Evolutionary conservation across 2,888 invertebrate genomes (phyloP), one percentile per base, ranked within the genome.

Genomic region (Brenthis daphne): DNA sequence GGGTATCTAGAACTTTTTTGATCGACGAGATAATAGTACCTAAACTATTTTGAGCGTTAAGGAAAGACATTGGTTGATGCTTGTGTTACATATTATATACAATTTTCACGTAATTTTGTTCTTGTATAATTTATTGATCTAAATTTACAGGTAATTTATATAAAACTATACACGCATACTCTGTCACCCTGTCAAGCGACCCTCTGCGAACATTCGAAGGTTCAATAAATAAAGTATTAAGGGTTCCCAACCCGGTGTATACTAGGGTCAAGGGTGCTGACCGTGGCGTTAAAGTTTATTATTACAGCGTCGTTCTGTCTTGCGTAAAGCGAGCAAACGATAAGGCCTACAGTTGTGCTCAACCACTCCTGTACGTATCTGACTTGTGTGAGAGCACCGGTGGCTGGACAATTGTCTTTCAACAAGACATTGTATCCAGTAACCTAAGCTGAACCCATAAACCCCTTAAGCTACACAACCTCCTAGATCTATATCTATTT

Each of bases 391-490:
- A 80, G 80, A 84, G 85, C 82, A 71, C 64, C 77, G 88, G 90
- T 72, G 75, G 93, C 93, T 90, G 83, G 85, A 79, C 90, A 91
- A 91, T 92, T 76, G 93, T 91, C 82, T 93, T 92, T 91, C 92
- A 90, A 92, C 90, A 91, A 93, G 82, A 89, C 93, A 91, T 92
- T 92, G 92, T 5, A 77, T 78, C 84, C 77, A 72, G 92, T 92
- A 90, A 80, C 91, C 87, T 77, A 72, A 74, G 75, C 69, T 69
- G 64, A 51, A 54, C 37, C 63, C 57, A 4, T 12, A 24, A 33
- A 51, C 55, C 56, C 37, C 37, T 33, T 33, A 16, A 13, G 6
- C 14, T 48, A 47, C 58, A 48, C 14, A 14, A 48, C 20, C 6
- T 48, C 24, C 47, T 13, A 24, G 13, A 55, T 47, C 24, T 24